Evolutionary conservation across 2,113 vertebrate genomes (phyloP).

Genomic region (Aldabrachelys gigantea): DNA sequence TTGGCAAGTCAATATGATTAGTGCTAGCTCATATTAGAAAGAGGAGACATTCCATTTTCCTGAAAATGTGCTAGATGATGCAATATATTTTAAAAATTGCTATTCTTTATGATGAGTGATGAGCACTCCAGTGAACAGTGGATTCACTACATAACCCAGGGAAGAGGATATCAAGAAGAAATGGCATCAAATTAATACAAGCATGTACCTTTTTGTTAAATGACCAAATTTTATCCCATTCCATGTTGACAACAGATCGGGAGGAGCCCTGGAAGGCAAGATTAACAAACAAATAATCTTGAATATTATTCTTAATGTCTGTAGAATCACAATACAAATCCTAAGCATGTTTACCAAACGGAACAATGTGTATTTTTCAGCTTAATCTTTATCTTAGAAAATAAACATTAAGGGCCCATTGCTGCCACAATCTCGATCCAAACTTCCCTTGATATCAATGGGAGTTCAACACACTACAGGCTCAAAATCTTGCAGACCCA

Average conservation of each 20-base stretch:
- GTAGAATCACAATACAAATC: background rate
- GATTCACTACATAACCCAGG: slow-evolving; percentile 24
- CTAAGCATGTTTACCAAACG: background rate
- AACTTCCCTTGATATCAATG: background rate
- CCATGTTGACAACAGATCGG: slow-evolving; percentile 98
- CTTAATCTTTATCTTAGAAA: background rate
- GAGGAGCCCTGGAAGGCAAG: slow-evolving; percentile 89
- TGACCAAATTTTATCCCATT: slow-evolving; percentile 99
- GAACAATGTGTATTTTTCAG: background rate
- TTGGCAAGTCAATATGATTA: slow-evolving; percentile 58
- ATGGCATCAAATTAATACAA: background rate
- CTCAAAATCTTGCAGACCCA: background rate
- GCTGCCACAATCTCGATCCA: background rate
- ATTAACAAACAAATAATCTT: background rate
- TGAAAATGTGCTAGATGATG: slow-evolving; percentile 71
- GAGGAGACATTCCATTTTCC: slow-evolving; percentile 82
- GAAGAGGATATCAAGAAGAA: background rate
- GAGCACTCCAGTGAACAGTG: slow-evolving; percentile 60
- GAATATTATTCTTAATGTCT: background rate
- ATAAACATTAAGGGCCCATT: background rate
- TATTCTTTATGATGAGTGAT: slow-evolving; percentile 55
- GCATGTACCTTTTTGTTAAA: slow-evolving; percentile 97
- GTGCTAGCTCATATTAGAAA: slow-evolving; percentile 50
- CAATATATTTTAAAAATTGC: slow-evolving; percentile 49
- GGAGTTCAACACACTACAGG: background rate